Evolutionary conservation across 1,140 invertebrate genomes (phyloP), one percentile per base, ranked within the genome.

Genomic region (Tetragonula clypearis): DNA sequence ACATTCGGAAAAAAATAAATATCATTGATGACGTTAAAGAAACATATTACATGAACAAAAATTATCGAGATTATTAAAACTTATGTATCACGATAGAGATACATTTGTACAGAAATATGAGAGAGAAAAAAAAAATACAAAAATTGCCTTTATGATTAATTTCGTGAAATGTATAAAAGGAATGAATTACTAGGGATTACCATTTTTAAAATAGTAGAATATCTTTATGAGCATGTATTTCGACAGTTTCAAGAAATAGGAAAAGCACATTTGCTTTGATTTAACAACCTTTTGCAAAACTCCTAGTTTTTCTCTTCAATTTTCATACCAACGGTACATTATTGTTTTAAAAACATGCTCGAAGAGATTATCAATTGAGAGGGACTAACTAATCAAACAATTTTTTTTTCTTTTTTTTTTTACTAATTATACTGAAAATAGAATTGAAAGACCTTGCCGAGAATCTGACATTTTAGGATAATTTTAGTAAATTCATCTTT

Each of bases 1-100:
- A 78, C n/a, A 90, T 62, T 62, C 49, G 60, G 72, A 55, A 79
- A 56, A 69, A 72, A 72, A 11, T 14, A 71, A 11, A 71, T 71
- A 71, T 41, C 11, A 69, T 23, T 35, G 17, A 19, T 6, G 30
- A 21, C 15, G 21, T 49, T 62, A 5, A 21, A 2, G n/a, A 55
- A 55, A 55, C 8, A 9, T 35, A n/a, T 85, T 56, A 66, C 23
- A 49, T 55, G 55, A 35, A 26, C 41, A 65, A 60, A 82, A 79
- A 49, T 19, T 3, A 74, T 60, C 4, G 15, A 58, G 30, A 65
- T 53, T n/a, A 19, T 49, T n/a, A 19, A 55, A 69, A 56, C 11
- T 19, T 53, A 0, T 53, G 0, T 9, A 15, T n/a, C 11, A 30
- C 60, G 14, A 35, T 53, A 82, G 0, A 58, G 30, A 80, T 56